A percentile compares a stretch with the other conserved stretches of the same genome.
Evolutionary conservation across 2,797 vertebrate species (phyloP).

Genomic region (Sebastes matsubarae): DNA sequence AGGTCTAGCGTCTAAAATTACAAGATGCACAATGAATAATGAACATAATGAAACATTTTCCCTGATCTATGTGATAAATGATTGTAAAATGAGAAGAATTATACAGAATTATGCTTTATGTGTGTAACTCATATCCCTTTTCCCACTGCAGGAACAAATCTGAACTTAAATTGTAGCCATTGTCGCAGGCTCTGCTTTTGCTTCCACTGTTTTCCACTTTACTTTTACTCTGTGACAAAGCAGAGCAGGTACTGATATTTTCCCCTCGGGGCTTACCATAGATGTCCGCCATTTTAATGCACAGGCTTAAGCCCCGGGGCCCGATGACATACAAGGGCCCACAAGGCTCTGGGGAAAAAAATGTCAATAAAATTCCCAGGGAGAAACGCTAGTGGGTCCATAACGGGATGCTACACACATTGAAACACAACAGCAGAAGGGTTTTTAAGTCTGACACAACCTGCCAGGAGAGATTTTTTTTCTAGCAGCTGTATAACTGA

Average conservation of each 20-base stretch:
- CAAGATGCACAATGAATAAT: background rate
- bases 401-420: background rate
- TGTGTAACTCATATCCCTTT: background rate
- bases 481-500: too few relatives aligned
- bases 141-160: background rate
- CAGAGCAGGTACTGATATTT: background rate
- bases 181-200: background rate
- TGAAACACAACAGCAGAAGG: background rate
- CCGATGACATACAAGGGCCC: too few relatives aligned
- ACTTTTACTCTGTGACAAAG: background rate
- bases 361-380: background rate
- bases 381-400: too few relatives aligned
- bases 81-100: background rate
- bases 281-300: too few relatives aligned
- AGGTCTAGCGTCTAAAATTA: slow-evolving; percentile 89
- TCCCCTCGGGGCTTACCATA: background rate
- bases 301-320: too few relatives aligned
- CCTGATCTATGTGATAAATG: background rate
- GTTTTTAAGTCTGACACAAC: too few relatives aligned
- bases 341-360: background rate
- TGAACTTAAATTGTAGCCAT: background rate
- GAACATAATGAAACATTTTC: background rate
- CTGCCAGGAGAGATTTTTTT: background rate
- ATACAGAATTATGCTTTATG: background rate
- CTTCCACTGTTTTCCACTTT: background rate